phyloP scores from a whole-genome alignment of 1,140 invertebrate species.

The Cyclargus thomasi region DNA sequence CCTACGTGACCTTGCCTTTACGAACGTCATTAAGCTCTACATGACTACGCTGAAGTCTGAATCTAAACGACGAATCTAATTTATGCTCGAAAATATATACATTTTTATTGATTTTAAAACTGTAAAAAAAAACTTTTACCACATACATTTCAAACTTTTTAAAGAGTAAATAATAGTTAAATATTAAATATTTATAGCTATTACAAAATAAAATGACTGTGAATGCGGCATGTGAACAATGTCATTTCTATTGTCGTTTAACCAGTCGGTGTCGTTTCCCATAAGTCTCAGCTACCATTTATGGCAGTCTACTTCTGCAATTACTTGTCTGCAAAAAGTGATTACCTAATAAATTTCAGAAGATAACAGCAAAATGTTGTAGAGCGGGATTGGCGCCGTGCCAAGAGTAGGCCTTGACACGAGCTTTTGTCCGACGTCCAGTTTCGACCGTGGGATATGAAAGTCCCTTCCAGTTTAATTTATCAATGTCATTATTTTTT shows the following conservation, averaged over 20 bases:
- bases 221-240: neutral
- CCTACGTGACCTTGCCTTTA: neutral
- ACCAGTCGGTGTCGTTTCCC: neutral
- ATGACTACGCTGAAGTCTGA: neutral
- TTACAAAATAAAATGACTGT: neutral
- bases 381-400: slow-evolving; percentile 32
- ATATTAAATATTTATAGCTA: neutral
- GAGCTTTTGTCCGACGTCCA: slow-evolving; percentile 34
- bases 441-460: slow-evolving; percentile 33
- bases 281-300: neutral
- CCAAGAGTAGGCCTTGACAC: slow-evolving; percentile 46
- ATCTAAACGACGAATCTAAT: neutral
- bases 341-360: slow-evolving; percentile 18
- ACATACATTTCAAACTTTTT: no score
- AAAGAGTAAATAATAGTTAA: no score
- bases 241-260: neutral
- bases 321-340: neutral
- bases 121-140: neutral
- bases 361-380: slow-evolving; percentile 28
- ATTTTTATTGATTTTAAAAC: no score
- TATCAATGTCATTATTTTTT: slow-evolving; percentile 15
- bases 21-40: neutral
- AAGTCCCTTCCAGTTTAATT: slow-evolving; percentile 21
- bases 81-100: neutral
- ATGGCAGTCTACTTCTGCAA: slow-evolving; percentile 4